A percentile compares a stretch with the other conserved stretches of the same genome.
phyloP scores from a whole-genome alignment of 2,888 invertebrate species.

The Stenodema calcarata region DNA sequence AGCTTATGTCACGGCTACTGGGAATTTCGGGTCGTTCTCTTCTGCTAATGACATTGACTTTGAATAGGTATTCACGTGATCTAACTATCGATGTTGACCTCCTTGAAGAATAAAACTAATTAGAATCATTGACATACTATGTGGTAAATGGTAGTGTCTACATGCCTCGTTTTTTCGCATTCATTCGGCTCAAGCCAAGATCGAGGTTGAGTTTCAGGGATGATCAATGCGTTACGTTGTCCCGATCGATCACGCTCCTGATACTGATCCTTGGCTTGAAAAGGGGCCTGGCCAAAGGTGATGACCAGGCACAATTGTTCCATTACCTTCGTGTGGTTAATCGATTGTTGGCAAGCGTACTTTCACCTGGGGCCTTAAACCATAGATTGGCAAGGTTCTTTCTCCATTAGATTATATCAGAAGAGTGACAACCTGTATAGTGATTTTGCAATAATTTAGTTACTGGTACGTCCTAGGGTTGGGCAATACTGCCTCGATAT shows the following conservation, averaged over 20 bases:
- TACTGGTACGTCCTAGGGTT: too few relatives aligned
- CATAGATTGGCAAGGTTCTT: not conserved
- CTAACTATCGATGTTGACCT: too few relatives aligned
- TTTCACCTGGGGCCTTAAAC: not conserved
- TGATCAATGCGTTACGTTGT: not conserved
- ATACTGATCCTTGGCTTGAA: not conserved
- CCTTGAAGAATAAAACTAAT: too few relatives aligned
- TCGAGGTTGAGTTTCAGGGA: not conserved
- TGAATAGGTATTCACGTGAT: too few relatives aligned
- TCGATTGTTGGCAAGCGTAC: not conserved
- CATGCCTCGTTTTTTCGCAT: not conserved
- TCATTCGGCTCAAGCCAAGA: not conserved
- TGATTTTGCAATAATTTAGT: not conserved
- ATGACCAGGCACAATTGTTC: slow-evolving; percentile 2
- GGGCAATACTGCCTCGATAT: too few relatives aligned
- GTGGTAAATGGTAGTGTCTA: not conserved
- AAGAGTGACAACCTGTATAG: not conserved
- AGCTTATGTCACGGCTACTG: too few relatives aligned
- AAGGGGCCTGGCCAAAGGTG: not conserved
- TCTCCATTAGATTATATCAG: not conserved
- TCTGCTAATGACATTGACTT: too few relatives aligned
- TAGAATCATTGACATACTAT: too few relatives aligned
- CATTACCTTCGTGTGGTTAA: not conserved
- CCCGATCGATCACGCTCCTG: not conserved
- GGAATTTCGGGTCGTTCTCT: too few relatives aligned